These are phyloP conservation scores for Agrochola litura DNA, from an alignment of 2,888 invertebrate species.

Conservation along the genomic window DNA sequence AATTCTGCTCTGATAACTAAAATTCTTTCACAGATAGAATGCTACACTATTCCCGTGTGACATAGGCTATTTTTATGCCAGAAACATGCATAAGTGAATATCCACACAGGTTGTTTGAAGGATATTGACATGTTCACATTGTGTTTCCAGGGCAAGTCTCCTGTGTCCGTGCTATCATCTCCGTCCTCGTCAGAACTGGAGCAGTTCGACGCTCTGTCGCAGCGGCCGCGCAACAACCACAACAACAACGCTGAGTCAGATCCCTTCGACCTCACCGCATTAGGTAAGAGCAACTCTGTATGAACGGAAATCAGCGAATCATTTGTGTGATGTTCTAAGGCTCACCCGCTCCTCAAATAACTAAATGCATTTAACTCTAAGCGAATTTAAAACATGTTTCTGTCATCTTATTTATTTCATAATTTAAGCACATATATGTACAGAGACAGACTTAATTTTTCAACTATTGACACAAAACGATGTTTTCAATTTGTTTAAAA, in stretches of 20 bases:
- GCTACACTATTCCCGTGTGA: neutral
- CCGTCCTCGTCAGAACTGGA: conserved; percentile 93
- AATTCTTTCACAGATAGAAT: no score
- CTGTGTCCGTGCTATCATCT: conserved; percentile 82
- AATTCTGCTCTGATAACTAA: neutral
- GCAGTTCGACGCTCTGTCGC: conserved; percentile 96
- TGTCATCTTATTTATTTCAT: no score
- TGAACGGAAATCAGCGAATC: neutral
- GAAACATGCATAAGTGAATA: neutral
- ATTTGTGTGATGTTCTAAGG: neutral
- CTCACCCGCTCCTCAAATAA: neutral
- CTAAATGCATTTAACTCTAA: neutral
- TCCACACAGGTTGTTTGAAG: neutral
- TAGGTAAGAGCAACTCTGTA: conserved; percentile 83
- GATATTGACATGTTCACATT: neutral
- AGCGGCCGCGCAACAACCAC: conserved; percentile 90
- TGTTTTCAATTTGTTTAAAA: neutral
- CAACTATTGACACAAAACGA: neutral
- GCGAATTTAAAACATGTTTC: neutral
- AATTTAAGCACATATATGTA: no score
- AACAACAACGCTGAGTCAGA: conserved; percentile 83
- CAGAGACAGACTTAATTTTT: neutral
- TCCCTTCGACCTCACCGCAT: conserved; percentile 93
- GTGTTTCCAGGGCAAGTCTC: conserved; percentile 80
- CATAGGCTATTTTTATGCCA: neutral